Conservation (phyloP, 1,140 invertebrate species). For the Spodoptera litura region DNA sequence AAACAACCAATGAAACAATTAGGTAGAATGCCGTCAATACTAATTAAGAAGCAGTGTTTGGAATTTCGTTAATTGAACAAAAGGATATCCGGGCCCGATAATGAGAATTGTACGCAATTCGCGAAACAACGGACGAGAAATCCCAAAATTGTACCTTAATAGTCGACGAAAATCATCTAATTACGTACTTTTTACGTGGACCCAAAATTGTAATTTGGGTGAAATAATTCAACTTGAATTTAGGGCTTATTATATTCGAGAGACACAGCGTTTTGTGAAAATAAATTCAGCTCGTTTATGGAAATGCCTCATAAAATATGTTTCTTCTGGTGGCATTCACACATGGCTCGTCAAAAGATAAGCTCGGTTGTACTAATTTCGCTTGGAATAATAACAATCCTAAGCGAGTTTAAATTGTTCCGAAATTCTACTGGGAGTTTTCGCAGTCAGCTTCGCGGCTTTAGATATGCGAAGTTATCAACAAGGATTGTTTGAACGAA, state of each 20-base stretch:
- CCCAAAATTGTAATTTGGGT: slow-evolving; percentile 1
- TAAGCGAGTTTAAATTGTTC: slow-evolving; percentile 34
- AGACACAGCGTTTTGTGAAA: slow-evolving; percentile 20
- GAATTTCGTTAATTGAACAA: slow-evolving; percentile 44
- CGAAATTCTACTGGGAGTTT: slow-evolving; percentile 6
- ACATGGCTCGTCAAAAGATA: slow-evolving; percentile 51
- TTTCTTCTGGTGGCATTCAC: slow-evolving; percentile 47
- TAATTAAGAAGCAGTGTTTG: slow-evolving; percentile 39
- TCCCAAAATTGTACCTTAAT: slow-evolving; percentile 6
- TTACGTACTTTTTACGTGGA: slow-evolving; percentile 18
- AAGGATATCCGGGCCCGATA: slow-evolving; percentile 10
- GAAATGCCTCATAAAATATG: slow-evolving; percentile 36
- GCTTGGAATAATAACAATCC: slow-evolving; percentile 31
- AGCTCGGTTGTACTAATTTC: slow-evolving; percentile 31
- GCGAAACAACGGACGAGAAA: slow-evolving; percentile 17
- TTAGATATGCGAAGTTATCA: slow-evolving; percentile 19
- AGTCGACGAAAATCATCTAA: slow-evolving; percentile 19
- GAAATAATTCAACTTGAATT: slow-evolving; percentile 22
- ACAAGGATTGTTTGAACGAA: slow-evolving; percentile 1
- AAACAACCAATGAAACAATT: slow-evolving; percentile 33
- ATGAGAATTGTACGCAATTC: slow-evolving; percentile 22
- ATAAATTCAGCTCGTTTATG: slow-evolving; percentile 32
- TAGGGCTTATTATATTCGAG: slow-evolving; percentile 23
- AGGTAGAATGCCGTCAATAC: slow-evolving; percentile 26
- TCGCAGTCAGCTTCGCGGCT: not conserved